phyloP scores from a whole-genome alignment of 2,797 vertebrate genomes.

The Pseudomugil tenellus region DNA sequence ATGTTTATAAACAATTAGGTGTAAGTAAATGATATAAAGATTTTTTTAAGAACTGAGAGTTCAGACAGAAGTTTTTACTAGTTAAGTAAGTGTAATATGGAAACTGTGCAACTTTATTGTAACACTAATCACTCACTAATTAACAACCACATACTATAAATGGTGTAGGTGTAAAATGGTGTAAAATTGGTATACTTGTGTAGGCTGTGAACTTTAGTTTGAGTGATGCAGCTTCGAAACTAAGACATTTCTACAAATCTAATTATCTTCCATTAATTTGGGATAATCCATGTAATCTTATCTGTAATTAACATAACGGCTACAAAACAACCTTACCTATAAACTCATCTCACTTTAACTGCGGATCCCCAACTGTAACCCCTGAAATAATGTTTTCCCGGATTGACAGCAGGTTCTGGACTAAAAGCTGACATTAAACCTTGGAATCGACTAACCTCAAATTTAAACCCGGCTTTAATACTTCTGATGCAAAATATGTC shows the following conservation, averaged over 20 bases:
- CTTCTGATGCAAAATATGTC: background rate
- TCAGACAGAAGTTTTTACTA: slow-evolving; percentile 44
- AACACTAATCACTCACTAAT: background rate
- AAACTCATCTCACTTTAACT: background rate
- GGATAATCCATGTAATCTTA: too few species aligned
- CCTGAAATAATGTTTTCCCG: background rate
- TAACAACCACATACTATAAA: background rate
- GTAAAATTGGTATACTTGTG: background rate
- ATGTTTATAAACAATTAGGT: background rate
- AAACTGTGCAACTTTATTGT: background rate
- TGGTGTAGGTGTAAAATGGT: background rate
- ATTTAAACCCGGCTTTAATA: background rate
- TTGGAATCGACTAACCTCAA: background rate
- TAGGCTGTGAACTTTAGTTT: background rate
- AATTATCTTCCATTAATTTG: background rate
- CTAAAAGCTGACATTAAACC: background rate
- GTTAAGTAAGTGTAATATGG: slow-evolving; percentile 13
- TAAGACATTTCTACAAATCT: background rate
- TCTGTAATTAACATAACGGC: too few species aligned
- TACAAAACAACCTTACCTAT: background rate
- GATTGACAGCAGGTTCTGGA: background rate
- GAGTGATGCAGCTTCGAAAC: background rate
- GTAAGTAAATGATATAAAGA: too few species aligned
- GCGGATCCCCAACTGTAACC: background rate
- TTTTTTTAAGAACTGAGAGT: slow-evolving; percentile 13